Evolutionary conservation across 1,140 invertebrate species (phyloP).

Genomic region (Hylaeus anthracinus): DNA sequence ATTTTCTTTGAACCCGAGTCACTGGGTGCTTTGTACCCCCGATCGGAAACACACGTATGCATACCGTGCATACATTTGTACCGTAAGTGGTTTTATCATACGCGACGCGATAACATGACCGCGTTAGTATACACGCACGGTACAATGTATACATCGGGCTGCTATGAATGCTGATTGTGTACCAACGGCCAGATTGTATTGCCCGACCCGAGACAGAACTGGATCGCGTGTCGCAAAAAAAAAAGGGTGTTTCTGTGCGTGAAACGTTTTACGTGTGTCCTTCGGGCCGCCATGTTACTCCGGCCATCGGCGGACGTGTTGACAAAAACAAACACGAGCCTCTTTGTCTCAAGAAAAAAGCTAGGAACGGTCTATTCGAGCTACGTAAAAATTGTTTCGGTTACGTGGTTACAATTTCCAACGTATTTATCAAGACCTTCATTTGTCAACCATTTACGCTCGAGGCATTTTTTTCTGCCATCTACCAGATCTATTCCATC

Average conservation of each 20-base stretch:
- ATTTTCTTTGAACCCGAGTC: constrained; percentile 1
- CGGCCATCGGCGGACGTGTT: not conserved
- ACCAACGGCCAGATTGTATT: not conserved
- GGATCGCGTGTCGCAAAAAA: constrained; percentile 9
- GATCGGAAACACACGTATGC: constrained; percentile 4
- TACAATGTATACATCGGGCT: constrained; percentile 6
- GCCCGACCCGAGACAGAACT: not conserved
- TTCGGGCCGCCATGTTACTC: not conserved
- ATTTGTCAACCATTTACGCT: too few relatives aligned
- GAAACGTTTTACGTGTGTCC: constrained; percentile 9
- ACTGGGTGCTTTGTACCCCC: constrained; percentile 38
- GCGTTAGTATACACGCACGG: constrained; percentile 14
- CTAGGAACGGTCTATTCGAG: too few relatives aligned
- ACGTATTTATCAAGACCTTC: too few relatives aligned
- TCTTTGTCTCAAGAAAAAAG: not conserved
- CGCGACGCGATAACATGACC: constrained; percentile 41
- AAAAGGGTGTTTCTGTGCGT: constrained; percentile 10
- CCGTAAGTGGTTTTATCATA: constrained; percentile 54
- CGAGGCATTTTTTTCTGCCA: too few relatives aligned
- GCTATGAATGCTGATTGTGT: constrained; percentile 26
- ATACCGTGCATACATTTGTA: constrained; percentile 16
- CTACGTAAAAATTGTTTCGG: too few relatives aligned
- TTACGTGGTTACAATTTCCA: too few relatives aligned
- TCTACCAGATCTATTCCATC: too few relatives aligned
- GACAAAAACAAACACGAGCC: not conserved